These are phyloP conservation scores for Ptychoptera albimana DNA, from an alignment of 2,888 invertebrate species.

Conservation along the genomic window DNA sequence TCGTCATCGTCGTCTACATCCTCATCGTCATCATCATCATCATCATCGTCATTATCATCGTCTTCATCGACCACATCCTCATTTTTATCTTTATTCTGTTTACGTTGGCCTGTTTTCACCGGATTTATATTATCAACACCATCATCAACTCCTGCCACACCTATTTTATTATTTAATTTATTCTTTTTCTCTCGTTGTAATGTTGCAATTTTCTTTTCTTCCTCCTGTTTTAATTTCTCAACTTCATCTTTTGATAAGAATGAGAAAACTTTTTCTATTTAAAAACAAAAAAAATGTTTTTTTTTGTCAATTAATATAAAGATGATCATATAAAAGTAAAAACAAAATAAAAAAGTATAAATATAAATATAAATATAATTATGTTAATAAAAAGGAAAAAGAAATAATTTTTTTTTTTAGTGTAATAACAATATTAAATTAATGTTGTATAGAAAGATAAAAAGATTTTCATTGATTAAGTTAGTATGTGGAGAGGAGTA, in stretches of 20 bases:
- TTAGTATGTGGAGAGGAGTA: too few relatives aligned
- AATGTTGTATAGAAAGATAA: neutral
- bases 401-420: too few relatives aligned
- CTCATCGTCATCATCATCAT: conserved; percentile 14
- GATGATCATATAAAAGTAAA: too few relatives aligned
- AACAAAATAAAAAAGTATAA: too few relatives aligned
- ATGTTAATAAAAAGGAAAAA: conserved; percentile 5
- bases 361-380: too few relatives aligned
- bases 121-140: conserved; percentile 4
- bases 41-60: conserved; percentile 11
- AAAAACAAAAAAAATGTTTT: neutral
- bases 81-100: conserved; percentile 16
- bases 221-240: conserved; percentile 85
- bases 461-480: neutral
- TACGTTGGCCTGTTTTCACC: conserved; percentile 26
- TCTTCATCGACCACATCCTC: conserved; percentile 3
- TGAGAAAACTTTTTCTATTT: conserved; percentile 75
- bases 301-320: too few relatives aligned
- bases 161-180: conserved; percentile 21
- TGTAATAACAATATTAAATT: too few relatives aligned
- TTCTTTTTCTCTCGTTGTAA: conserved; percentile 28
- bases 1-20: conserved; percentile 2
- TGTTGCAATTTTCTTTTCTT: conserved; percentile 71
- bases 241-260: conserved; percentile 89
- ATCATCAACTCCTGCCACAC: conserved; percentile 24